phyloP scores from a whole-genome alignment of 2,888 invertebrate genomes.

The Timandra comae region DNA sequence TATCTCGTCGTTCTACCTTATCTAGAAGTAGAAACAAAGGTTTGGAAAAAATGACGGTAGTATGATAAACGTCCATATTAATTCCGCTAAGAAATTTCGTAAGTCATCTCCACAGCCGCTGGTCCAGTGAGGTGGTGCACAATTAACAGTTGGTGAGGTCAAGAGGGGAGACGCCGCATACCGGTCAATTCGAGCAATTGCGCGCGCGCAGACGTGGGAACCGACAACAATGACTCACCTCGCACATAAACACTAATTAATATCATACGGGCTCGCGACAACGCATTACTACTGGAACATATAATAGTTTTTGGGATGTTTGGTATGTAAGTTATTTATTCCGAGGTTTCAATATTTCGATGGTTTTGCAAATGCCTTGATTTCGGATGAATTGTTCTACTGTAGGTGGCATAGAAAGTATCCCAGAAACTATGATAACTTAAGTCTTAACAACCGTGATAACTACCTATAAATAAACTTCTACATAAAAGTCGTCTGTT shows the following conservation, averaged over 20 bases:
- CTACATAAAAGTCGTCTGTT: no score
- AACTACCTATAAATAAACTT: neutral
- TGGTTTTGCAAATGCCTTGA: neutral
- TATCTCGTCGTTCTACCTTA: no score
- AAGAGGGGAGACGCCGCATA: constrained; percentile 52
- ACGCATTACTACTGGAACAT: no score
- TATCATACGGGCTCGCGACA: constrained; percentile 4
- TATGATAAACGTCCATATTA: no score
- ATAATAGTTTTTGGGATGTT: no score
- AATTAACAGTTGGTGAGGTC: constrained; percentile 59
- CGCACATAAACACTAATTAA: constrained; percentile 19
- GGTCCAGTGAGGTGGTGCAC: constrained; percentile 46
- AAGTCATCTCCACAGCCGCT: constrained; percentile 24
- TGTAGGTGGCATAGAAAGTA: neutral
- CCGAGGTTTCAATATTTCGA: neutral
- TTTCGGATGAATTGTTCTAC: neutral
- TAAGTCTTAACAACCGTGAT: neutral
- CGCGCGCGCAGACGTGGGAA: constrained; percentile 53
- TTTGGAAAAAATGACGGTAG: no score
- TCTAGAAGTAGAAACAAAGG: no score
- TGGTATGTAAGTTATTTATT: no score
- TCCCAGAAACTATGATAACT: neutral
- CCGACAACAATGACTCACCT: constrained; percentile 42
- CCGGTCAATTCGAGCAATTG: constrained; percentile 67
- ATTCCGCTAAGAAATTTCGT: no score